Evolutionary conservation across 1,140 invertebrate genomes (phyloP).

Genomic region (Atta cephalotes): DNA sequence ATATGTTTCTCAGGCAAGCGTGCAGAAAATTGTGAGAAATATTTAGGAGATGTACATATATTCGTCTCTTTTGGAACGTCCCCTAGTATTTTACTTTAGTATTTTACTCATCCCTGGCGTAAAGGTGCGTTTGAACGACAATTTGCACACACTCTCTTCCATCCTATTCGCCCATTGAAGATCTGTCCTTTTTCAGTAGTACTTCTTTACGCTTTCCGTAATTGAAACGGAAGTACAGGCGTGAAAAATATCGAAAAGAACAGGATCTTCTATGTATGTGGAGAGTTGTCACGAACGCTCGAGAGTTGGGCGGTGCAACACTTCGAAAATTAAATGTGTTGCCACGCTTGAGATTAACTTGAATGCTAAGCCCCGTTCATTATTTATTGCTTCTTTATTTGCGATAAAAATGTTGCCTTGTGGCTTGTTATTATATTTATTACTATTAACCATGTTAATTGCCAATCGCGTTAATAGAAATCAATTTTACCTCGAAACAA

Average conservation of each 20-base stretch:
- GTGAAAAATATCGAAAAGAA: slow-evolving; percentile 25
- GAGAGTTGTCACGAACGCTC: slow-evolving; percentile 24
- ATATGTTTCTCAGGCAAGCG: neutral
- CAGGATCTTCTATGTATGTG: neutral
- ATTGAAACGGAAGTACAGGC: neutral
- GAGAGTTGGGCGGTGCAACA: slow-evolving; percentile 6
- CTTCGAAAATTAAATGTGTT: neutral
- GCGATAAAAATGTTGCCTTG: neutral
- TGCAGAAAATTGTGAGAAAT: slow-evolving; percentile 7
- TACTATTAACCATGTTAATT: slow-evolving; percentile 55
- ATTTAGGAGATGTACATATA: neutral
- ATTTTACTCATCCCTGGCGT: slow-evolving; percentile 40
- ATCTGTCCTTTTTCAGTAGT: neutral
- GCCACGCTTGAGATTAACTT: slow-evolving; percentile 27
- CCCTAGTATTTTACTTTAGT: slow-evolving; percentile 20
- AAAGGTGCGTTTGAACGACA: slow-evolving; percentile 19
- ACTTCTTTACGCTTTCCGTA: neutral
- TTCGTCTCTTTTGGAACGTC: neutral
- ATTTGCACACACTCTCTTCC: slow-evolving; percentile 30
- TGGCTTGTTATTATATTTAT: neutral
- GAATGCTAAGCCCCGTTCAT: neutral
- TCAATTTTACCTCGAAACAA: neutral
- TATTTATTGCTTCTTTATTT: slow-evolving; percentile 57
- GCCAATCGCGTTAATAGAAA: slow-evolving; percentile 7
- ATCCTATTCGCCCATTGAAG: neutral